Conservation (phyloP, 2,113 vertebrate genomes). For the Rhombomys opimus region DNA sequence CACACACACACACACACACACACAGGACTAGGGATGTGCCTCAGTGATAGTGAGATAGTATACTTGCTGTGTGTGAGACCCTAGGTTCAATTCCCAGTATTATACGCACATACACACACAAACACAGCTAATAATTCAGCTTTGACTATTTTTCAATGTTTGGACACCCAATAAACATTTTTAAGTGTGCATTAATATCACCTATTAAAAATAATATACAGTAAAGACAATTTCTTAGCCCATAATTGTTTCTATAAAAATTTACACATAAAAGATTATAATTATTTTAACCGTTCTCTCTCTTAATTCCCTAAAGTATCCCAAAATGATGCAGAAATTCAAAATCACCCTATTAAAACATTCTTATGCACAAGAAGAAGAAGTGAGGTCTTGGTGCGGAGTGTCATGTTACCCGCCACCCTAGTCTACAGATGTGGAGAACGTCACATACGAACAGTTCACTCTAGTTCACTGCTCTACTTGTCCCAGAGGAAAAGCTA, state of each 20-base stretch:
- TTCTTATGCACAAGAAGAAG: neutral
- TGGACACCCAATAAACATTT: neutral
- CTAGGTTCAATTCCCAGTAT: neutral
- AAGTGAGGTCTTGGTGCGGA: neutral
- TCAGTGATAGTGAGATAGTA: neutral
- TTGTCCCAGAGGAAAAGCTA: neutral
- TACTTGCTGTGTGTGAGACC: neutral
- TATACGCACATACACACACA: neutral
- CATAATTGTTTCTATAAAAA: neutral
- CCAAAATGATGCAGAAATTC: neutral
- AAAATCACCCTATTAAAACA: neutral
- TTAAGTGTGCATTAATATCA: neutral
- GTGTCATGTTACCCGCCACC: neutral
- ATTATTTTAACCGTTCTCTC: neutral
- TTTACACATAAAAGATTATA: neutral
- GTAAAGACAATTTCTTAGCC: neutral
- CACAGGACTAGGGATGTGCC: neutral
- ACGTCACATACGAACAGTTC: neutral
- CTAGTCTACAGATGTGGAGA: neutral
- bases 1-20: neutral
- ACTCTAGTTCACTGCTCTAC: neutral
- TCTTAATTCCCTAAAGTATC: neutral
- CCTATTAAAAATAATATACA: neutral
- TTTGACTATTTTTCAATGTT: neutral
- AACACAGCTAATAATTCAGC: neutral